Evolutionary conservation across 2,888 invertebrate genomes (phyloP), one percentile per base, ranked within the genome.

Genomic region (Brenthis hecate): DNA sequence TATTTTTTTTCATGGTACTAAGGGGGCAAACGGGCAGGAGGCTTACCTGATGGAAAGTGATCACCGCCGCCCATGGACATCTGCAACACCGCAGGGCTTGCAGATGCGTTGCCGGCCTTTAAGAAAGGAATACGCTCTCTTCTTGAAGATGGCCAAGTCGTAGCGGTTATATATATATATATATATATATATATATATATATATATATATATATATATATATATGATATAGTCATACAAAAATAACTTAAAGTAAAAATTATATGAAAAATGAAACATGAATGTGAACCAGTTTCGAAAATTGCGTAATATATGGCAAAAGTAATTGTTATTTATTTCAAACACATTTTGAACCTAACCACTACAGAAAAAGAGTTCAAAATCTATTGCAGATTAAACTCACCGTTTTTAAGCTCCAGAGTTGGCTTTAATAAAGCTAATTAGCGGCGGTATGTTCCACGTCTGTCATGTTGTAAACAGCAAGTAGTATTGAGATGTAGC

Each of bases 351-450:
- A 48, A 14, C 28, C 19, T 8, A 60, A 55, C 55, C 0, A 8
- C 5, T 3, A 6, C 13, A 0, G 6, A 6, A 3, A 16, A 23
- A 60, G 55, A 60, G 60, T 55, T 55, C 6, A 48, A 55, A 55
- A 55, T 23, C 5, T 11, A 16, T 55, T 61, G 54, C 6, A 28
- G 0, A 32, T 19, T 47, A 60, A 19, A 60, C 19, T 13, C 28
- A 60, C 6, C 8, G 28, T 47, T 53, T 66, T 55, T 60, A 60
- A 60, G 54, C 47, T 54, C 3, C 60, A 55, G 50, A 50, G 55
- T 48, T 47, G 48, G 60, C 66, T 66, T 60, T 60, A 61, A 66
- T 60, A 66, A 66, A 60, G 54, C 66, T 66, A 60, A 66, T 66
- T 66, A 66, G 66, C 47, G 53, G 57, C 23, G 19, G 36, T 64